A percentile compares a stretch with the other conserved stretches of the same genome.
These are phyloP conservation scores for Xylophagus ater DNA, from an alignment of 2,888 invertebrate genomes.

Conservation along the genomic window DNA sequence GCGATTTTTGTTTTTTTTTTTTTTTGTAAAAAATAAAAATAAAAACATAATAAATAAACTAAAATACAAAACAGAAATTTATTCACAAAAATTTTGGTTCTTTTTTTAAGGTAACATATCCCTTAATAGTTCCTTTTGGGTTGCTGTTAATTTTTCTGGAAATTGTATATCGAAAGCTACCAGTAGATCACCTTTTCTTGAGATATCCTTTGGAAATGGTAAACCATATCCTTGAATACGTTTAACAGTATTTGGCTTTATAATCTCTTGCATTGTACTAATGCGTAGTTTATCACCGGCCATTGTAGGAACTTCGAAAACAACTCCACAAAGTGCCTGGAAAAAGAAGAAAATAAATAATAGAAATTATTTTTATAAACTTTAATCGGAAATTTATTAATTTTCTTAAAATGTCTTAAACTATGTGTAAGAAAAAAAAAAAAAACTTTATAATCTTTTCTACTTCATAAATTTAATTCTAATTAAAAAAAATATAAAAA, in stretches of 20 bases:
- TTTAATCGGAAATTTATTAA: too few relatives aligned
- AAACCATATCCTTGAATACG: constrained; percentile 86
- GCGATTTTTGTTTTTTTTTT: too few relatives aligned
- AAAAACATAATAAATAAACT: too few relatives aligned
- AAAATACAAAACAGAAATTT: too few relatives aligned
- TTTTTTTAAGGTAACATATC: constrained; percentile 59
- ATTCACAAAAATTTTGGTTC: constrained; percentile 1
- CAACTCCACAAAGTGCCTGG: constrained; percentile 85
- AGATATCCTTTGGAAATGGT: constrained; percentile 88
- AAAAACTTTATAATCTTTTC: too few relatives aligned
- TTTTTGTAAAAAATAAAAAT: too few relatives aligned
- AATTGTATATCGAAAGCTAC: constrained; percentile 94
- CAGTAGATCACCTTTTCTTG: constrained; percentile 81
- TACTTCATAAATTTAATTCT: too few relatives aligned
- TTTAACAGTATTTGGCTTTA: constrained; percentile 83
- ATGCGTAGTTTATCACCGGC: constrained; percentile 73
- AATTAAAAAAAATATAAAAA: too few relatives aligned
- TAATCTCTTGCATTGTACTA: constrained; percentile 70
- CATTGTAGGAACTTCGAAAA: constrained; percentile 85
- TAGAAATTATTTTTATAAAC: too few relatives aligned
- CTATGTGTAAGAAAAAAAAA: too few relatives aligned
- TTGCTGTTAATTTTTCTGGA: constrained; percentile 70
- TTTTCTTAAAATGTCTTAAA: too few relatives aligned
- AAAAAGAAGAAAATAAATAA: constrained; percentile 35
- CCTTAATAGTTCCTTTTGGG: constrained; percentile 77